A percentile compares a stretch with the other conserved stretches of the same genome.
Conservation (phyloP, 2,888 invertebrate species). For the Campopleginae sp. region DNA sequence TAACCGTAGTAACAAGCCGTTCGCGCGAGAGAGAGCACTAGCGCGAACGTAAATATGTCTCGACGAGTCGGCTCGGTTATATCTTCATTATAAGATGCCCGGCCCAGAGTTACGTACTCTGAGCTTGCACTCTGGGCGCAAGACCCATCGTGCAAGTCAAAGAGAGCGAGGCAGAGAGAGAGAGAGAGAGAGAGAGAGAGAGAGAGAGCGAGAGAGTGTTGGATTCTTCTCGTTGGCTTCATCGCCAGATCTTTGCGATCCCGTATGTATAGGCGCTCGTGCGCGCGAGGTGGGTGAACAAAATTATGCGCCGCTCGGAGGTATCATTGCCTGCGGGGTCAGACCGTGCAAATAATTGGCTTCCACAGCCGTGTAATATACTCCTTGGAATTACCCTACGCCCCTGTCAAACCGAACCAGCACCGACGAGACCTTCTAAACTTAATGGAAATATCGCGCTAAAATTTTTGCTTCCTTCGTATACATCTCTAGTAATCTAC, state of each 20-base stretch:
- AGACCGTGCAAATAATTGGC: conserved; percentile 80
- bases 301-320: conserved; percentile 81
- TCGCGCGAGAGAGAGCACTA: conserved; percentile 65
- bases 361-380: conserved; percentile 76
- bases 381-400: conserved; percentile 69
- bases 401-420: conserved; percentile 65
- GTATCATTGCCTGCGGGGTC: conserved; percentile 81
- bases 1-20: conserved; percentile 79
- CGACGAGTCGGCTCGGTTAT: conserved; percentile 81
- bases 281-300: conserved; percentile 70
- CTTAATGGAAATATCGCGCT: conserved; percentile 55
- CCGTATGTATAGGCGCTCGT: conserved; percentile 44
- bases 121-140: conserved; percentile 62
- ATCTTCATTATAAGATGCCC: conserved; percentile 82
- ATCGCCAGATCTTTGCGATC: conserved; percentile 44
- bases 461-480: conserved; percentile 27
- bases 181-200: not conserved
- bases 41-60: conserved; percentile 82
- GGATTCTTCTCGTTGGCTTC: conserved; percentile 44
- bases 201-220: conserved; percentile 9
- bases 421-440: conserved; percentile 45
- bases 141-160: conserved; percentile 13
- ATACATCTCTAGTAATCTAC: not conserved
- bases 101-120: conserved; percentile 82
- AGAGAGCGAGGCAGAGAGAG: not conserved